phyloP scores from a whole-genome alignment of 2,797 vertebrate species.

The Hyperoplus immaculatus region DNA sequence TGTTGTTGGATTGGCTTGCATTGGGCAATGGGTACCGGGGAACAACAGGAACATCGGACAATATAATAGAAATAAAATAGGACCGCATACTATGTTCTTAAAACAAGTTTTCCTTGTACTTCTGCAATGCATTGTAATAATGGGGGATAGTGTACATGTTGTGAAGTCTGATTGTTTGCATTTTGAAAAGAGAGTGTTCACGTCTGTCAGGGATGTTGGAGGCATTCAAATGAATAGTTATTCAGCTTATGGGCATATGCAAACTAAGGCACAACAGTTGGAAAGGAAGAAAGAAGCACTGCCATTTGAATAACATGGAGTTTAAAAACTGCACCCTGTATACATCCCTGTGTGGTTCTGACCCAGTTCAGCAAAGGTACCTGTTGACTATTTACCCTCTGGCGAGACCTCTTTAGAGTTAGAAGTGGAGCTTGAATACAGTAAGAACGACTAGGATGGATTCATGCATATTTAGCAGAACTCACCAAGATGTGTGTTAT shows the following conservation, averaged over 20 bases:
- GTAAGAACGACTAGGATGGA: neutral
- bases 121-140: neutral
- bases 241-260: neutral
- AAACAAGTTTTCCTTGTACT: neutral
- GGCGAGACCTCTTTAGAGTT: conserved; percentile 10
- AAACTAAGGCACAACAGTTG: neutral
- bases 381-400: conserved; percentile 13
- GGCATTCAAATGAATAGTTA: conserved; percentile 29
- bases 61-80: neutral
- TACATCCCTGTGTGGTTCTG: conserved; percentile 6
- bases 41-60: neutral
- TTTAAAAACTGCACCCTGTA: conserved; percentile 6
- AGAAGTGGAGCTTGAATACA: neutral
- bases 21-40: neutral
- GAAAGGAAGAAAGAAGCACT: conserved; percentile 6
- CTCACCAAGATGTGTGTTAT: conserved; percentile 6
- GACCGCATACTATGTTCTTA: neutral
- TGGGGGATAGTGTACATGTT: neutral
- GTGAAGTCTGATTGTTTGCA: neutral
- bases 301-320: conserved; percentile 1
- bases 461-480: conserved; percentile 26
- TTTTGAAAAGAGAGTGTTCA: neutral
- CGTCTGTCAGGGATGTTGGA: neutral
- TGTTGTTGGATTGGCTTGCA: neutral
- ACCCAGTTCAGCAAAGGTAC: conserved; percentile 24